Conservation (phyloP, 2,797 vertebrate genomes). For the Chrosomus eos region DNA sequence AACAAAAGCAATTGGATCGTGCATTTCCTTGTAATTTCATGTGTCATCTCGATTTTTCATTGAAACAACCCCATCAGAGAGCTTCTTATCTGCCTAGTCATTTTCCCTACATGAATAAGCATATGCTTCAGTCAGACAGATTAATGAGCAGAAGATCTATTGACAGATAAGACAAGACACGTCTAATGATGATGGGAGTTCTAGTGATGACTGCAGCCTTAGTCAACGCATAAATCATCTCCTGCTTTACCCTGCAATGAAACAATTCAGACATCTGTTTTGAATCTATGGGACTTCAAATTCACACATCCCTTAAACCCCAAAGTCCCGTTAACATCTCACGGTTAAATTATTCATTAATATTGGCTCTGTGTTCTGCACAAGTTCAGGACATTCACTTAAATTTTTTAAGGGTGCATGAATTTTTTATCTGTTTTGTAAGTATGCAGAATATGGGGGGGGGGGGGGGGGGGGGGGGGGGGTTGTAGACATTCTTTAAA, state of each 20-base stretch:
- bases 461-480: conserved; percentile 59
- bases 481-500: conserved; percentile 49
- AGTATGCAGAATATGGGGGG: conserved; percentile 72
- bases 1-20: not conserved
- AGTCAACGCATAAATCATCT: not conserved
- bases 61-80: not conserved
- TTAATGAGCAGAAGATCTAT: not conserved
- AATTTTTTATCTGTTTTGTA: conserved; percentile 77
- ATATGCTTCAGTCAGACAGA: conserved; percentile 18
- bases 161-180: conserved; percentile 2
- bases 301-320: conserved; percentile 53
- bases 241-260: not conserved
- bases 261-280: conserved; percentile 31
- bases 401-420: conserved; percentile 79
- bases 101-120: not conserved
- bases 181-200: conserved; percentile 15
- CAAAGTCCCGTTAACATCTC: conserved; percentile 64
- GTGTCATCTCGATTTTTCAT: not conserved
- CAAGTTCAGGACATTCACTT: conserved; percentile 79
- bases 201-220: conserved; percentile 13
- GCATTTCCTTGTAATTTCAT: not conserved
- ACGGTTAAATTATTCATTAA: conserved; percentile 74
- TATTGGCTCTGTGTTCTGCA: conserved; percentile 65
- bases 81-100: not conserved
- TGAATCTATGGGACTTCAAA: conserved; percentile 53